Evolutionary conservation across 2,797 vertebrate genomes (phyloP), one percentile per base, ranked within the genome.

Genomic region (Cirrhinus mrigala): DNA sequence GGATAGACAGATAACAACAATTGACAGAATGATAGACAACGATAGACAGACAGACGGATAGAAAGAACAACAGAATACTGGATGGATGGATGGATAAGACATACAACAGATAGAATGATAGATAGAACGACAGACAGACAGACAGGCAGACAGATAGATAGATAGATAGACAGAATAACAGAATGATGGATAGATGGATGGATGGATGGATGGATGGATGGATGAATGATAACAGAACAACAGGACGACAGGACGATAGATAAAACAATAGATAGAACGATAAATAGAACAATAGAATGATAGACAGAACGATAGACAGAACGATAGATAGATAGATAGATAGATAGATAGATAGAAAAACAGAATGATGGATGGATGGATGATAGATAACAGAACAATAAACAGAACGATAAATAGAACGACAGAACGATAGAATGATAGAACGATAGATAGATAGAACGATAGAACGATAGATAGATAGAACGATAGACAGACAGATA

Each of bases 71-170:
- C 8, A 16, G 14, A 64, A 5, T 1, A 5, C 5, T 2, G 7
- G 60, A 62, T 2, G 0, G 62, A 68, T 0, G 0, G 64, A 20
- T 1, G 20, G 29, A 20, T 0, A 10, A n/a, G n/a, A n/a, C n/a
- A n/a, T n/a, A 29, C 29, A 15, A 66, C 0, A 1, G 18, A 20
- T 8, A 2, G 52, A 54, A 6, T 18, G 40, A 50, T 27, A 6
- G 37, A 70, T 44, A 2, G 33, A 70, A 11, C 0, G 37, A 40
- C 3, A 7, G 20, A 70, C 44, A 2, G 18, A 12, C n/a, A 0
- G 66, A 40, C 33, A 2, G 18, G 22, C 20, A 1, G 29, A 69
- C 9, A 0, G 40, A 70, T n/a, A 6, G 44, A 73, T 3, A 0
- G 15, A 24, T 3, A 1, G 44, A 73, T 48, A 0, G 44, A 73